These are phyloP conservation scores for Nephila pilipes DNA, from an alignment of 1,140 invertebrate species.

Conservation along the genomic window DNA sequence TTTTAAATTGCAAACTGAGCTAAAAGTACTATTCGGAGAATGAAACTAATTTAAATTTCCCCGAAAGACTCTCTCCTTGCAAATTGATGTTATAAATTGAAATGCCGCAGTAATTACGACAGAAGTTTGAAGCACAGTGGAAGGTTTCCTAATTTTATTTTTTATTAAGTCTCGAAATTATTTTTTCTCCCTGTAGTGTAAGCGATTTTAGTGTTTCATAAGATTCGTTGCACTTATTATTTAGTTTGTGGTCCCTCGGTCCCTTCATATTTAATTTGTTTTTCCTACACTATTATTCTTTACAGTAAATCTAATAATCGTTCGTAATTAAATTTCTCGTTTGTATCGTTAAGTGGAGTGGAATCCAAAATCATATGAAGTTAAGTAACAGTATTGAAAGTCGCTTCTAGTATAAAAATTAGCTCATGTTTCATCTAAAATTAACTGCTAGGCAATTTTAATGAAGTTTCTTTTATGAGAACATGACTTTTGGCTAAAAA, in stretches of 20 bases:
- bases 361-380: neutral
- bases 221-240: conserved; percentile 26
- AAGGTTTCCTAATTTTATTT: conserved; percentile 28
- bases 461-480: neutral
- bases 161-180: conserved; percentile 36
- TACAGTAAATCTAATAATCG: conserved; percentile 16
- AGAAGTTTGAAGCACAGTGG: conserved; percentile 38
- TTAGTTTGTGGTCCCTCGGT: conserved; percentile 10
- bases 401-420: neutral
- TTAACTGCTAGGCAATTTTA: neutral
- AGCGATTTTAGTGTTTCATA: conserved; percentile 10
- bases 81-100: conserved; percentile 73
- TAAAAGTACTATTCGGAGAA: conserved; percentile 62
- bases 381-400: neutral
- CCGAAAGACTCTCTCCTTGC: conserved; percentile 47
- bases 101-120: conserved; percentile 60
- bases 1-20: conserved; percentile 67
- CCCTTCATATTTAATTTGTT: conserved; percentile 22
- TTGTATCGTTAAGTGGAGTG: conserved; percentile 5
- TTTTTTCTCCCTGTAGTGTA: neutral
- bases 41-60: conserved; percentile 73
- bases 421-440: neutral
- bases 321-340: conserved; percentile 43
- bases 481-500: neutral
- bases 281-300: conserved; percentile 30